phyloP scores from a whole-genome alignment of 2,113 vertebrate species.

The Pachycephala philippinensis region DNA sequence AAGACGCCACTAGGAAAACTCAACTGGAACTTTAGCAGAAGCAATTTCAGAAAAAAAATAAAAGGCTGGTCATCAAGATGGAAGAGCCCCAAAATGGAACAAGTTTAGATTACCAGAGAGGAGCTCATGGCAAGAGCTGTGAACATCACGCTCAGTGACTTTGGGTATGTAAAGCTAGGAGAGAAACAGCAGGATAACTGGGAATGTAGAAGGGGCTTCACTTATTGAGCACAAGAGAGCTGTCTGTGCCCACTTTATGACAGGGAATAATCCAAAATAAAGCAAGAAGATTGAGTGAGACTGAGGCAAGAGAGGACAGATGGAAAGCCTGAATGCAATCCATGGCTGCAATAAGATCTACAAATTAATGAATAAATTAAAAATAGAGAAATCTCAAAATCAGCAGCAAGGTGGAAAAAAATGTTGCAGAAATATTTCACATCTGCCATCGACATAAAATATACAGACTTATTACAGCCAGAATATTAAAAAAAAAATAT shows the following conservation, averaged over 20 bases:
- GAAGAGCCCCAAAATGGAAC: not conserved
- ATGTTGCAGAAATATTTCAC: not conserved
- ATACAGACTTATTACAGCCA: not conserved
- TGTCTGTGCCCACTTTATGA: not conserved
- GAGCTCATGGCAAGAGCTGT: not conserved
- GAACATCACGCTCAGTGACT: not conserved
- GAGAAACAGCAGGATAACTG: not conserved
- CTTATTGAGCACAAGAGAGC: not conserved
- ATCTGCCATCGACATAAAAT: not conserved
- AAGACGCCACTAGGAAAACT: not conserved
- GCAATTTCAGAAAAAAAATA: not conserved
- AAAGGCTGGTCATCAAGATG: not conserved
- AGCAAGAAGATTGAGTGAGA: not conserved
- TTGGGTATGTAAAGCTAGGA: not conserved
- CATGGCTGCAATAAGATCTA: not conserved
- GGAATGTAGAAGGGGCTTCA: not conserved
- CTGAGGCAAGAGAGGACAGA: not conserved
- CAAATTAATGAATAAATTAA: not conserved
- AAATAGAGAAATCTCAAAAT: not conserved
- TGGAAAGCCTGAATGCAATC: not conserved
- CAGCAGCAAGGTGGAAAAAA: not conserved
- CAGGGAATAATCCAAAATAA: not conserved
- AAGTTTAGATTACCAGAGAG: not conserved
- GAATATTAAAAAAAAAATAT: not conserved
- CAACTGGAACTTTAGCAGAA: not conserved